phyloP scores from a whole-genome alignment of 2,888 invertebrate genomes.

The Koerneria pararmatus region DNA sequence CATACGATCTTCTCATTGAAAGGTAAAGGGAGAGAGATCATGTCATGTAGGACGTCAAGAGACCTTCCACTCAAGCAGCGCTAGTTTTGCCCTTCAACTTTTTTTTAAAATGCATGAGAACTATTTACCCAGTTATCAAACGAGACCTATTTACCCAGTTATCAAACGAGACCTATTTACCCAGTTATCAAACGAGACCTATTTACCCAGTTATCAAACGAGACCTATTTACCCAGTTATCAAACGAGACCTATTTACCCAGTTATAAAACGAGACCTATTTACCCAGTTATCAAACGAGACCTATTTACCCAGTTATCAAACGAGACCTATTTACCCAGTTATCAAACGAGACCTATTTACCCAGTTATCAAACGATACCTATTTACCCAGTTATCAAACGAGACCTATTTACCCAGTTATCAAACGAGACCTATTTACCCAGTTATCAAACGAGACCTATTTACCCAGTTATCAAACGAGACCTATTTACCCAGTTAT shows the following conservation, averaged over 20 bases:
- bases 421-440: slow-evolving; percentile 13
- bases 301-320: no score
- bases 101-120: slow-evolving; percentile 23
- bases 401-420: no score
- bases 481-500: background rate
- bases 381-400: background rate
- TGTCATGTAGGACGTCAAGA: no score
- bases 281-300: slow-evolving; percentile 1
- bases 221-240: background rate
- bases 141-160: no score
- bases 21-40: slow-evolving; percentile 1
- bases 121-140: background rate
- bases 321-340: slow-evolving; percentile 9
- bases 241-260: no score
- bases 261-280: slow-evolving; percentile 13
- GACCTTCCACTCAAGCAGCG: no score
- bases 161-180: slow-evolving; percentile 13
- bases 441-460: slow-evolving; percentile 8
- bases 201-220: slow-evolving; percentile 19
- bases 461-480: slow-evolving; percentile 19
- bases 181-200: slow-evolving; percentile 8
- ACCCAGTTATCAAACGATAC: slow-evolving; percentile 13
- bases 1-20: background rate
- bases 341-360: slow-evolving; percentile 12
- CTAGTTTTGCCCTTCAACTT: background rate